Conservation (phyloP, 92 coral and sea anemone species). For the Actinostola sp. region DNA sequence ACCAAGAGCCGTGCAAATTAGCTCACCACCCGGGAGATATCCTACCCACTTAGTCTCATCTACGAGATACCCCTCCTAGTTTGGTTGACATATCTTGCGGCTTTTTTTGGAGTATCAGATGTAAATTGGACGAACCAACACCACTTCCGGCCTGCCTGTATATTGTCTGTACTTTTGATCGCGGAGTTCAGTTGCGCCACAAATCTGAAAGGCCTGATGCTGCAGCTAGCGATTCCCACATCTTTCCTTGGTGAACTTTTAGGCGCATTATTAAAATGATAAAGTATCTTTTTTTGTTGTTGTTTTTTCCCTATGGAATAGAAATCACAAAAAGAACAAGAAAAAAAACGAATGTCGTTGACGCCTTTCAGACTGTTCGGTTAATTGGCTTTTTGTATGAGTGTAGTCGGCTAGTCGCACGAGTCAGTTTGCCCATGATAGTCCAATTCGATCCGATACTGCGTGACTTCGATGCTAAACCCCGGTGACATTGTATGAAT, state of each 20-base stretch:
- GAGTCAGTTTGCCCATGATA: neutral
- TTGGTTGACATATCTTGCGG: neutral
- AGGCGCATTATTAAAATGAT: conserved; percentile 1
- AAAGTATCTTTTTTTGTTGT: conserved; percentile 10
- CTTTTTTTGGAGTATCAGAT: neutral
- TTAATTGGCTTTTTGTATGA: conserved; percentile 19
- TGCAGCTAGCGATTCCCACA: neutral
- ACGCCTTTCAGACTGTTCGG: conserved; percentile 26
- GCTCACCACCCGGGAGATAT: conserved; percentile 9
- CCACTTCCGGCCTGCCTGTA: neutral
- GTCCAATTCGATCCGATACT: neutral
- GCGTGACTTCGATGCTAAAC: neutral
- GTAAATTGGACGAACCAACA: neutral
- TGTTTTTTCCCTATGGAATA: conserved; percentile 8
- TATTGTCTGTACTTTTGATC: neutral
- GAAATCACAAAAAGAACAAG: conserved; percentile 23
- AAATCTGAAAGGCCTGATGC: neutral
- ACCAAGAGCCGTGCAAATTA: conserved; percentile 16
- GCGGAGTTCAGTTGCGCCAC: neutral
- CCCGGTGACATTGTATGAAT: neutral
- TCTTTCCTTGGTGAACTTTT: neutral
- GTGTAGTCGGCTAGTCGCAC: conserved; percentile 27
- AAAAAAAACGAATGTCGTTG: conserved; percentile 11
- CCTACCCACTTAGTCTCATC: conserved; percentile 6
- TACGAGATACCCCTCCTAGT: neutral